Conservation (phyloP, 2,113 vertebrate species). For the Bostrychus sinensis region DNA sequence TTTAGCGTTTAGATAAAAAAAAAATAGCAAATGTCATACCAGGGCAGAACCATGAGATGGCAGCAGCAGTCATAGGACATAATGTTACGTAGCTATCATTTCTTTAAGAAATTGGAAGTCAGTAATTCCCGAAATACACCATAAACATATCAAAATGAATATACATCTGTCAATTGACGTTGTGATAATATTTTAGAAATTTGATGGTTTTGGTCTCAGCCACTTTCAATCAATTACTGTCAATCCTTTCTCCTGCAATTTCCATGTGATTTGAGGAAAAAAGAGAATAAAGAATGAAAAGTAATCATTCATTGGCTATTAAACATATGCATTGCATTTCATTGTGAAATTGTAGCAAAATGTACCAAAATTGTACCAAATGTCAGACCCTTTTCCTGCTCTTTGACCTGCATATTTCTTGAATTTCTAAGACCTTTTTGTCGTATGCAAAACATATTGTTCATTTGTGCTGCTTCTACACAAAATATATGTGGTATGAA, state of each 20-base stretch:
- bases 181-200: background rate
- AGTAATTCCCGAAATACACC: background rate
- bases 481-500: conserved; percentile 46
- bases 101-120: background rate
- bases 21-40: conserved; percentile 35
- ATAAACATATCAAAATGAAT: background rate
- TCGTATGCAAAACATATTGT: background rate
- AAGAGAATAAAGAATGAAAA: conserved; percentile 16
- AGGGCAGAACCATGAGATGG: conserved; percentile 60
- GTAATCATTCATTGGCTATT: conserved; percentile 19
- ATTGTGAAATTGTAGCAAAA: no score
- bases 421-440: background rate
- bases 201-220: conserved; percentile 8
- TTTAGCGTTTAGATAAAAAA: no score
- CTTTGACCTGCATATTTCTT: background rate
- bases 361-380: no score
- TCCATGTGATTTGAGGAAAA: conserved; percentile 29
- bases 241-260: conserved; percentile 17
- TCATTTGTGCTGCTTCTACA: conserved; percentile 7
- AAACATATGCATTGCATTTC: conserved; percentile 17
- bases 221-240: conserved; percentile 8
- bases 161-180: background rate
- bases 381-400: no score
- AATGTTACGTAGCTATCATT: background rate
- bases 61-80: conserved; percentile 40